Percentiles rank a stretch among this genome's conserved stretches.
These are phyloP conservation scores for Crenuchus spilurus DNA, from an alignment of 2,797 vertebrate genomes.

Conservation along the genomic window DNA sequence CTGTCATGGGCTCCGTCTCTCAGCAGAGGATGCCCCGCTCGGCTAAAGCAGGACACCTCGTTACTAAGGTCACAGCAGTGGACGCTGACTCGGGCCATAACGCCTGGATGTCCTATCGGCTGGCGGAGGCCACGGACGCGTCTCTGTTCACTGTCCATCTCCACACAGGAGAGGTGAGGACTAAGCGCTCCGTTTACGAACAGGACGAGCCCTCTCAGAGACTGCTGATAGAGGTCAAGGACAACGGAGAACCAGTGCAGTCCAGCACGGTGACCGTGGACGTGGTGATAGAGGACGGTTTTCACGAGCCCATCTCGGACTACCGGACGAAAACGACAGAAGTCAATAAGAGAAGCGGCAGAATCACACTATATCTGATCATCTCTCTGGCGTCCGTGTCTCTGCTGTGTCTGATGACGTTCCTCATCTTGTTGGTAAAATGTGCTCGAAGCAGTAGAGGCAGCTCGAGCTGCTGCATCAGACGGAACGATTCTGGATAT, in stretches of 20 bases:
- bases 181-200: conserved; percentile 53
- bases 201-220: conserved; percentile 63
- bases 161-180: conserved; percentile 71
- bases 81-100: conserved; percentile 78
- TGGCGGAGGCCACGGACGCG: conserved; percentile 39
- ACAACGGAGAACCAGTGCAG: conserved; percentile 56
- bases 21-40: conserved; percentile 74
- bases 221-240: conserved; percentile 61
- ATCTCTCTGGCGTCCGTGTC: conserved; percentile 24
- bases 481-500: conserved; percentile 30
- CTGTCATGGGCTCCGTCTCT: conserved; percentile 65
- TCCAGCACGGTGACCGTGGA: conserved; percentile 52
- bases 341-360: conserved; percentile 4
- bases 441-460: conserved; percentile 2
- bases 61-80: conserved; percentile 80
- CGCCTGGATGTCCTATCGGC: conserved; percentile 56
- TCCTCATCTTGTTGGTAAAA: conserved; percentile 21
- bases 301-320: conserved; percentile 43
- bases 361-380: conserved; percentile 35
- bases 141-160: conserved; percentile 60
- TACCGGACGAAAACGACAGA: conserved; percentile 11
- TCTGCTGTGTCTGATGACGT: conserved; percentile 17
- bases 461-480: conserved; percentile 26
- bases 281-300: conserved; percentile 49
- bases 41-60: conserved; percentile 71